Evolutionary conservation across 1,140 invertebrate species (phyloP), one percentile per base, ranked within the genome.

Genomic region (Mesaphorura yosii): DNA sequence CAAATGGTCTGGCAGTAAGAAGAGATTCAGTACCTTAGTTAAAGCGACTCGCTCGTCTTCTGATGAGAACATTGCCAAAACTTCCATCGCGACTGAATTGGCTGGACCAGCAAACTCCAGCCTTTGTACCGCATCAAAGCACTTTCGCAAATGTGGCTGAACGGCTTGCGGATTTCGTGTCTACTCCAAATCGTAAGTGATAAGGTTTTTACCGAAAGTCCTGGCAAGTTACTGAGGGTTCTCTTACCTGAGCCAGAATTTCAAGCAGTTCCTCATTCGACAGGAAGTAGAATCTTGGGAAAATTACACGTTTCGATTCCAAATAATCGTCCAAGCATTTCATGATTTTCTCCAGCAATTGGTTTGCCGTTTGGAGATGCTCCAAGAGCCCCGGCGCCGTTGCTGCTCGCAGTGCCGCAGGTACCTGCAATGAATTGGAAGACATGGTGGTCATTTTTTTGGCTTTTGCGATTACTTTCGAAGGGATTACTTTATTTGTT

Each of bases 241-340:
- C n/a, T n/a, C n/a, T n/a, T 19, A 80, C 78, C 73, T 90, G 86
- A 34, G 87, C 86, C 42, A 95, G 73, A 64, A 94, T 92, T 72
- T 94, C 89, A 27, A 96, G 72, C 17, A 95, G 71, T 66, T 94
- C 90, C 62, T 92, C 88, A 69, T 95, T 94, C 1, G 89, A 94
- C 22, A 95, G 71, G 68, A 95, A 95, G 71, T 93, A 95, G 70
- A 95, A 86, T 59, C 89, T 72, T 22, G 90, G 88, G 69, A 93
- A 95, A 6, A 84, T 84, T 2, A 92, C 79, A 41, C 90, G 75
- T 67, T 94, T 93, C 17, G 86, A 88, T 69, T 94, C 83, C 42
- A 87, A 67, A 66, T 86, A 87, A 1, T 81, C 81, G 65, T 85
- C 83, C 6, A 85, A 68, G 48, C 82, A 86, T 64, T 88, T 88